Evolutionary conservation across 2,888 invertebrate genomes (phyloP), one percentile per base, ranked within the genome.

Genomic region (Ectemnius cavifrons): DNA sequence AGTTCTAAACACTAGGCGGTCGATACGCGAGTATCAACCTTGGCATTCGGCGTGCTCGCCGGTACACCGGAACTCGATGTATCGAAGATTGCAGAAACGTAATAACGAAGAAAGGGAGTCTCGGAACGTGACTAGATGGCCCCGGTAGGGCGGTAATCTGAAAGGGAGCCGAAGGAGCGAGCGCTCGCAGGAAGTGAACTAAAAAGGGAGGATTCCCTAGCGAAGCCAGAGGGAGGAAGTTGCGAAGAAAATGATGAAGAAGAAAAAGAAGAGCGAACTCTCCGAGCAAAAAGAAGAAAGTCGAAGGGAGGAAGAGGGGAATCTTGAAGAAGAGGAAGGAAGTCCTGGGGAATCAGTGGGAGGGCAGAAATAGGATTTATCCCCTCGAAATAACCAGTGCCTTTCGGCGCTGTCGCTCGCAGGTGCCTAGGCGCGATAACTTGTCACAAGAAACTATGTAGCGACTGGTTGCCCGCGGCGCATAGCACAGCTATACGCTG

Each of bases 361-460:
- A 37, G 65, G 20, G 57, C 46, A 64, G 74, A 77, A 79, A 77
- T 71, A 56, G 73, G 68, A 77, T 77, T 74, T 74, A 71, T 71
- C 69, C 67, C 67, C 68, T 68, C 67, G 60, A 67, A 78, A 79
- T 77, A 78, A 74, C 68, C 66, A 58, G 71, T 66, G 67, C 75
- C 79, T 71, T 71, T 75, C 64, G 65, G 71, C 71, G 27, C 63
- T 69, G 75, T 78, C 79, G 73, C 64, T 73, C 62, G 75, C 78
- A 79, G 73, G 66, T 71, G 37, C 56, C 52, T 60, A 71, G 75
- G 67, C 63, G 64, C 65, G 77, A 72, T 70, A 78, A 78, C 78
- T 79, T 79, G 79, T 79, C 78, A 75, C 67, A 70, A 62, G 66
- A 71, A 79, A 78, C 71, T 62, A 75, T 73, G 69, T 71, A 60